phyloP scores from a whole-genome alignment of 1,140 invertebrate species.

The Limonius californicus region DNA sequence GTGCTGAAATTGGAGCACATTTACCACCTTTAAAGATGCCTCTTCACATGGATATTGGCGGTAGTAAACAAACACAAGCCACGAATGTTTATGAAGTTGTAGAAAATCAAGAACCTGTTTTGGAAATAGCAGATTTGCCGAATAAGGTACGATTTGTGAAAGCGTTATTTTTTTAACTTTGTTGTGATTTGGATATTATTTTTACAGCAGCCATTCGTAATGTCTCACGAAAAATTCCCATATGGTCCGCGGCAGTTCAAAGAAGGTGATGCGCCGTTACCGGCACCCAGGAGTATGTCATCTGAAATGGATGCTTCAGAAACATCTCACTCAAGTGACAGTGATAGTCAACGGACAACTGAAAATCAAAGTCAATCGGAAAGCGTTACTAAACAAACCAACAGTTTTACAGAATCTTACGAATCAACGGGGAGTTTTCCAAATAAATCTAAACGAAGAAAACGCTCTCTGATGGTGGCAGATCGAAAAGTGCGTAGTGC shows the following conservation, averaged over 20 bases:
- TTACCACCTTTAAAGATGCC: constrained; percentile 26
- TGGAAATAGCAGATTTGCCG: constrained; percentile 26
- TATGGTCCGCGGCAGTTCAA: constrained; percentile 74
- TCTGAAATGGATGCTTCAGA: constrained; percentile 6
- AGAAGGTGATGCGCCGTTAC: constrained; percentile 41
- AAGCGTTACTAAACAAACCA: background rate
- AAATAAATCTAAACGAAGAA: constrained; percentile 22
- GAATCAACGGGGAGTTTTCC: background rate
- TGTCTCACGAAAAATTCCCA: constrained; percentile 67
- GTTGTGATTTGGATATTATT: too few relatives aligned
- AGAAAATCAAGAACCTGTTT: background rate
- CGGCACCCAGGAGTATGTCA: constrained; percentile 30
- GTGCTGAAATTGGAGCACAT: constrained; percentile 35
- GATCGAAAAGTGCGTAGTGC: constrained; percentile 72
- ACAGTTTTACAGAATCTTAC: background rate
- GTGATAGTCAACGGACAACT: background rate
- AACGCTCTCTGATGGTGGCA: constrained; percentile 62
- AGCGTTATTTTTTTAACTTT: too few relatives aligned
- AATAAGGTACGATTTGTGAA: too few relatives aligned
- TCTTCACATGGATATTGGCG: constrained; percentile 5
- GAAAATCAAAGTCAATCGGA: background rate
- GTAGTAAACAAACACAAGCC: constrained; percentile 8
- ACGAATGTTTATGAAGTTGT: background rate
- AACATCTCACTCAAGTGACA: background rate
- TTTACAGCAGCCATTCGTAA: constrained; percentile 32